Evolutionary conservation across 1,140 invertebrate genomes (phyloP).

Genomic region (Zaprionus africanus): DNA sequence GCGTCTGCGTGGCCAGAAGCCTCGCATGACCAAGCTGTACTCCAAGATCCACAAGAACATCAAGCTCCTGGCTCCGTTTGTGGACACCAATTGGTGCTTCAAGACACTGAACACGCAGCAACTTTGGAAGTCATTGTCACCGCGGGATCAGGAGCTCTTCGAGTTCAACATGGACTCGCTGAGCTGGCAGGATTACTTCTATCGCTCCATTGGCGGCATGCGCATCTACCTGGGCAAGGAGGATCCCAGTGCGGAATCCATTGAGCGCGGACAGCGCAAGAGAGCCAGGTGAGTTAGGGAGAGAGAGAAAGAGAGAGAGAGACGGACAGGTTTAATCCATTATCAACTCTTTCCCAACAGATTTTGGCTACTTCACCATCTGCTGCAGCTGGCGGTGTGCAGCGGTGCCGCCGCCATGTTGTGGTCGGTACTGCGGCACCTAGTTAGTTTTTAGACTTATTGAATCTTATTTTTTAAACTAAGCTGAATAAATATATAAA

Average conservation of each 20-base stretch:
- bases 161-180: slow-evolving; percentile 88
- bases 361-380: slow-evolving; percentile 43
- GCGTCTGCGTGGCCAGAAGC: slow-evolving; percentile 77
- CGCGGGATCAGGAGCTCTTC: slow-evolving; percentile 87
- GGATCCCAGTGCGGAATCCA: slow-evolving; percentile 85
- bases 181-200: slow-evolving; percentile 88
- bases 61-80: slow-evolving; percentile 89
- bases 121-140: slow-evolving; percentile 87
- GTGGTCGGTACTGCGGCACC: slow-evolving; percentile 38
- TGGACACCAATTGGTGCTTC: slow-evolving; percentile 89
- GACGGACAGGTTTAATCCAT: neutral
- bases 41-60: slow-evolving; percentile 89
- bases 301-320: neutral
- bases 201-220: slow-evolving; percentile 87
- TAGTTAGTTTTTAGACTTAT: slow-evolving; percentile 32
- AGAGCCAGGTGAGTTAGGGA: slow-evolving; percentile 3
- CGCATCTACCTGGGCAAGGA: slow-evolving; percentile 90
- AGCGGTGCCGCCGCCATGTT: slow-evolving; percentile 33
- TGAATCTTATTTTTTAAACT: neutral
- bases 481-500: neutral
- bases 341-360: slow-evolving; percentile 10
- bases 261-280: slow-evolving; percentile 17
- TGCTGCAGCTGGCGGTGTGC: slow-evolving; percentile 34
- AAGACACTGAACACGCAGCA: slow-evolving; percentile 87
- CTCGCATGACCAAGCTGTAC: slow-evolving; percentile 87